Evolutionary conservation across 2,113 vertebrate genomes (phyloP), one percentile per base, ranked within the genome.

Genomic region (Ctenomys sociabilis): DNA sequence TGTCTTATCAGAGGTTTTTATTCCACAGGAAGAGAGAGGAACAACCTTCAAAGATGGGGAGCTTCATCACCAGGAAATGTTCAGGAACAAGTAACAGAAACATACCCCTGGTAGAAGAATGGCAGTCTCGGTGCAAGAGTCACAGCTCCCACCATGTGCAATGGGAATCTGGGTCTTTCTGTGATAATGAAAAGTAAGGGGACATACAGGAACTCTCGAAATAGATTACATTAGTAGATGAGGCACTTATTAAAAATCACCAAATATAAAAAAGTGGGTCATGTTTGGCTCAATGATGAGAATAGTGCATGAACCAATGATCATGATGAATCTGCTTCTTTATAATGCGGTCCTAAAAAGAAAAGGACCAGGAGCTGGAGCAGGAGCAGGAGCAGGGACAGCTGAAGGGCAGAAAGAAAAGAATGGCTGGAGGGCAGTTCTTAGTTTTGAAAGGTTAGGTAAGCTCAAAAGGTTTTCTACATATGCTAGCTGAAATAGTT

Each of bases 241-340:
- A 94, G 7, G 66, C 5, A 77, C 43, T 81, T 93, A 64, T 61
- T 85, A 66, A 88, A 97, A 92, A 85, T 85, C 64, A 73, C 30
- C 77, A 88, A 78, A 95, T 52, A 61, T 11, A 49, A 57, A 85
- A 61, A 89, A 93, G 35, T 59, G 24, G 64, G 89, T 6, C 37
- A 83, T 14, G 37, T 40, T 61, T 43, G 35, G 72, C 49, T 77
- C 28, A 52, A 13, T 52, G 63, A 88, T 22, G 35, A 92, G 35
- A 37, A 64, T 6, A 14, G 2, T 14, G 66, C 57, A 57, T 28
- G 72, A 89, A 54, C 59, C 68, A 91, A 45, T 43, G n/a, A 81
- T 66, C 49, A 82, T 59, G n/a, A 80, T 16, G 37, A 54, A 64
- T 66, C 73, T 28, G 40, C 61, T 73, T 94, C 59, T 83, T 49